Evolutionary conservation across 2,113 vertebrate genomes (phyloP).

Genomic region (Carettochelys insculpta): DNA sequence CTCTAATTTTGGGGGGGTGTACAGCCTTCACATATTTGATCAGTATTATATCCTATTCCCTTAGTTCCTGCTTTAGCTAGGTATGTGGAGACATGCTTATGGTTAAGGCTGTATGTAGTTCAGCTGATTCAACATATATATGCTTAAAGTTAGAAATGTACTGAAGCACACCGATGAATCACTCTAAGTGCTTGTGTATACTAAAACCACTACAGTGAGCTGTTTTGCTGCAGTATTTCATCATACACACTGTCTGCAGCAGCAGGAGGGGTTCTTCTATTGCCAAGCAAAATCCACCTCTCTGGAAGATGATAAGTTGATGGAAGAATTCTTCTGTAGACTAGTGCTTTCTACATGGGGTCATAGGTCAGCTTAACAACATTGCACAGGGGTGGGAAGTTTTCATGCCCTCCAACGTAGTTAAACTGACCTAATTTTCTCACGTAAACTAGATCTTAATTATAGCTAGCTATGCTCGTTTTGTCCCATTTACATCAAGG

Average conservation of each 20-base stretch:
- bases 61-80: background rate
- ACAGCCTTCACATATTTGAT: background rate
- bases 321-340: background rate
- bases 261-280: background rate
- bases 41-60: background rate
- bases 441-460: too few relatives aligned
- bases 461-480: background rate
- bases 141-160: background rate
- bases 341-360: background rate
- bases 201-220: background rate
- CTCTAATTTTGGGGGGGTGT: background rate
- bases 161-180: background rate
- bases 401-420: too few relatives aligned
- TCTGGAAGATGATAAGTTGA: background rate
- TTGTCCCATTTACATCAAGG: background rate
- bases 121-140: background rate
- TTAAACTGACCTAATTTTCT: too few relatives aligned
- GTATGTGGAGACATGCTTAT: background rate
- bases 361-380: background rate
- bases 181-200: background rate
- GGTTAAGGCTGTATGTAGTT: background rate
- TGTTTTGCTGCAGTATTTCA: background rate
- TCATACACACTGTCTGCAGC: background rate
- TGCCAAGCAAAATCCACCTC: background rate
- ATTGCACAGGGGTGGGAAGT: background rate